Evolutionary conservation across 2,888 invertebrate genomes (phyloP).

Genomic region (Caenorhabditis macrosperma): DNA sequence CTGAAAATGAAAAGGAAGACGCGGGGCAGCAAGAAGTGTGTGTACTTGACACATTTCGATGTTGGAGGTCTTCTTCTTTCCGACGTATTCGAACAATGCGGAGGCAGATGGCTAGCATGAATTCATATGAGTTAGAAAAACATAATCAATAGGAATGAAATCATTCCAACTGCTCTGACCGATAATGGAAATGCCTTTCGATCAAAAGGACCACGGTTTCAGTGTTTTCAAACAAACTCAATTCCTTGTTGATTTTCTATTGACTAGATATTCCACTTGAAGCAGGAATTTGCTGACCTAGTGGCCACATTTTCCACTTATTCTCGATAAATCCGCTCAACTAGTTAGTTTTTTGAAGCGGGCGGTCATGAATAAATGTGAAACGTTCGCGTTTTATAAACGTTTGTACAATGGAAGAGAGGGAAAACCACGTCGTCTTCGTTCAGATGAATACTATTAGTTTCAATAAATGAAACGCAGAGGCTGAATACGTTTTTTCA

Average conservation of each 20-base stretch:
- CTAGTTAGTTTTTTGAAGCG: conserved; percentile 5
- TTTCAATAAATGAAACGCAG: not conserved
- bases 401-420: not conserved
- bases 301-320: not conserved
- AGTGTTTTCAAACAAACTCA: no score
- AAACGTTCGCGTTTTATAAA: not conserved
- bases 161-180: no score
- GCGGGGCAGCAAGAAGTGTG: conserved; percentile 5
- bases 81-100: not conserved
- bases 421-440: not conserved
- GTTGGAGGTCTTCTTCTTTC: conserved; percentile 8
- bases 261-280: no score
- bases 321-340: not conserved
- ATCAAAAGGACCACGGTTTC: no score
- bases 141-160: no score
- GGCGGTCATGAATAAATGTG: conserved; percentile 11
- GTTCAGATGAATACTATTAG: not conserved
- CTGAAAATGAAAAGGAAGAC: conserved; percentile 6
- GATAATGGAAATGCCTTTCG: no score
- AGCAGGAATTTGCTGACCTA: not conserved
- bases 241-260: no score
- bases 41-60: conserved; percentile 42
- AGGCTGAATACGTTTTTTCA: not conserved
- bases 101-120: conserved; percentile 3
- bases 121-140: not conserved